These are phyloP conservation scores for Cataglyphis cursor DNA, from an alignment of 2,888 invertebrate genomes.

Conservation along the genomic window DNA sequence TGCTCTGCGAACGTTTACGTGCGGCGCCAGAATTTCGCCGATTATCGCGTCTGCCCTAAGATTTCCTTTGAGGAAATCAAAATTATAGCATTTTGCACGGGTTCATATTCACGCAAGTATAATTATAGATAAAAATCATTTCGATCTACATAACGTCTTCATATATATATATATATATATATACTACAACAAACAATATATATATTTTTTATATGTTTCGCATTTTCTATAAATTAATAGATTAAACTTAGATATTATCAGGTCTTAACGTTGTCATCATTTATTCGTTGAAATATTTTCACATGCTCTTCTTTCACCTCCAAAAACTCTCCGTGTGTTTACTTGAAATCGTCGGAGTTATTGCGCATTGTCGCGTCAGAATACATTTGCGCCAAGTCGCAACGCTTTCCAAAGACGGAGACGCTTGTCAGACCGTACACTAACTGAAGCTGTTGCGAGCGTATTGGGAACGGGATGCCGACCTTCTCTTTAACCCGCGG, in stretches of 20 bases:
- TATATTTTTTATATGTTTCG: background rate
- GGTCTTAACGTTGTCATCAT: background rate
- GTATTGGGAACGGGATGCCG: conserved; percentile 50
- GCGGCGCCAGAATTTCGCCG: conserved; percentile 68
- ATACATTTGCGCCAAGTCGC: conserved; percentile 32
- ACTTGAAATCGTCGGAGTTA: conserved; percentile 12
- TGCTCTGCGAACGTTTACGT: conserved; percentile 54
- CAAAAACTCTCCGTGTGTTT: background rate
- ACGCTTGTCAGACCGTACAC: conserved; percentile 48
- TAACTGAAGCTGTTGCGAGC: conserved; percentile 61
- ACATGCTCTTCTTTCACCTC: background rate
- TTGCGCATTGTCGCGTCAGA: conserved; percentile 33
- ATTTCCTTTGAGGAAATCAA: conserved; percentile 65
- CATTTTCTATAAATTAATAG: background rate
- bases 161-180: background rate
- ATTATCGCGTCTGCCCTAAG: conserved; percentile 69
- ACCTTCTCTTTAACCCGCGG: conserved; percentile 69
- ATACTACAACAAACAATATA: background rate
- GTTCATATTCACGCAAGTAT: conserved; percentile 3
- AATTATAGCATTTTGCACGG: conserved; percentile 24
- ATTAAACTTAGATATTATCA: background rate
- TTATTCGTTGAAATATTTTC: background rate
- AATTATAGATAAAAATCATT: conserved; percentile 19
- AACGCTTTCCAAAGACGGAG: conserved; percentile 55
- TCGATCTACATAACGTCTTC: background rate